These are phyloP conservation scores for Pogonomyrmex californicus DNA, from an alignment of 1,140 invertebrate species.

Conservation along the genomic window DNA sequence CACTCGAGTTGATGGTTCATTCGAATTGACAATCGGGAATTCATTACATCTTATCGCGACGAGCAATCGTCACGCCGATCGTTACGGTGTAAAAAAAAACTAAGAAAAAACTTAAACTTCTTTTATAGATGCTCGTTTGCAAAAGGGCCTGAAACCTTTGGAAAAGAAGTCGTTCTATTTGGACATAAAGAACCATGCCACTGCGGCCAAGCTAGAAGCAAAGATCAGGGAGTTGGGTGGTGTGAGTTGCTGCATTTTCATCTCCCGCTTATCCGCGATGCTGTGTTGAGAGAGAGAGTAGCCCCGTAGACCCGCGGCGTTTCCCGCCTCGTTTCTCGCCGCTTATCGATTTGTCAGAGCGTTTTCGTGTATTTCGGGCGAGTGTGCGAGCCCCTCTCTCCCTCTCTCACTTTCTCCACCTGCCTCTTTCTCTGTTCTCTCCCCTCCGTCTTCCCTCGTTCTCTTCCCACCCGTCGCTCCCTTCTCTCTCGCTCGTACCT, in stretches of 20 bases:
- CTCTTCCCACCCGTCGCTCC: neutral
- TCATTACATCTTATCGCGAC: neutral
- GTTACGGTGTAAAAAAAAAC: neutral
- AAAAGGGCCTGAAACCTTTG: slow-evolving; percentile 87
- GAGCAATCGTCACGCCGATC: neutral
- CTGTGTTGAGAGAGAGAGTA: slow-evolving; percentile 17
- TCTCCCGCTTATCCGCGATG: slow-evolving; percentile 25
- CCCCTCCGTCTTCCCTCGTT: slow-evolving; percentile 40
- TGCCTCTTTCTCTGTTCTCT: neutral
- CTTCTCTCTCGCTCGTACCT: neutral
- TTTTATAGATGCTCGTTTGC: slow-evolving; percentile 77
- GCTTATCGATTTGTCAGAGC: slow-evolving; percentile 46
- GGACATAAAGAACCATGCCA: slow-evolving; percentile 90
- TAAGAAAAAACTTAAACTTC: slow-evolving; percentile 6
- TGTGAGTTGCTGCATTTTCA: slow-evolving; percentile 85
- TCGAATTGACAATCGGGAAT: neutral
- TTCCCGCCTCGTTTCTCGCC: slow-evolving; percentile 32
- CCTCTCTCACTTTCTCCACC: slow-evolving; percentile 16
- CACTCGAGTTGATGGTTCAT: neutral
- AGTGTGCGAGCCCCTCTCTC: slow-evolving; percentile 43
- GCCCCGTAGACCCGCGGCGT: neutral
- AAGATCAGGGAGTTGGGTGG: slow-evolving; percentile 90
- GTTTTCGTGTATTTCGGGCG: slow-evolving; percentile 45
- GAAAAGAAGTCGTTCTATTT: slow-evolving; percentile 90
- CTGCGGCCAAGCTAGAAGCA: slow-evolving; percentile 88